Evolutionary conservation across 2,888 invertebrate species (phyloP).

Genomic region (Melipona bicolor): DNA sequence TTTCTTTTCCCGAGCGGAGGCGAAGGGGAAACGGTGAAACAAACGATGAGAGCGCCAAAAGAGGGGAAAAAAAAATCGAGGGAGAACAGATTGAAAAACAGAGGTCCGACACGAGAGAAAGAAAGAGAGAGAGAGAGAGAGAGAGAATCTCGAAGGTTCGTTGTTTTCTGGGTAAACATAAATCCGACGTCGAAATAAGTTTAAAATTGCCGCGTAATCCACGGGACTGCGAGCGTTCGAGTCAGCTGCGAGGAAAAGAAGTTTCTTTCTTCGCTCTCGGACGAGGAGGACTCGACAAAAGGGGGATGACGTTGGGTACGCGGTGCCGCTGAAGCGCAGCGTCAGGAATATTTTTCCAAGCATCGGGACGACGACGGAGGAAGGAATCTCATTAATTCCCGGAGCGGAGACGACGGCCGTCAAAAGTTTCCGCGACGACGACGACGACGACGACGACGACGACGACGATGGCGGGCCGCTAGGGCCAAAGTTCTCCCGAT

Average conservation of each 20-base stretch:
- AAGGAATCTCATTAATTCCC: constrained; percentile 82
- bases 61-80: not conserved
- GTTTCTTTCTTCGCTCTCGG: constrained; percentile 44
- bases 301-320: not conserved
- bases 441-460: too few species aligned
- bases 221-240: constrained; percentile 44
- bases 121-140: not conserved
- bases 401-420: constrained; percentile 69
- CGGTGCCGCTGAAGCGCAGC: not conserved
- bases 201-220: constrained; percentile 77
- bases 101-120: not conserved
- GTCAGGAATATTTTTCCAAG: constrained; percentile 77
- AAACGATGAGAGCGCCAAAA: constrained; percentile 22
- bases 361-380: constrained; percentile 56
- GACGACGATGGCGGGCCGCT: constrained; percentile 68
- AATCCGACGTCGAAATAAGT: constrained; percentile 80
- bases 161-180: constrained; percentile 67
- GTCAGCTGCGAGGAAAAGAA: constrained; percentile 37
- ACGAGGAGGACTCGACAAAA: constrained; percentile 22
- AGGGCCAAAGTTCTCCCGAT: constrained; percentile 60
- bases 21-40: constrained; percentile 9
- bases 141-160: constrained; percentile 19
- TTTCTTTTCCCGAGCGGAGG: not conserved
- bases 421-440: constrained; percentile 74
- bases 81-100: constrained; percentile 1